Evolutionary conservation across 2,888 invertebrate species (phyloP).

Genomic region (Pyrgus malvae): DNA sequence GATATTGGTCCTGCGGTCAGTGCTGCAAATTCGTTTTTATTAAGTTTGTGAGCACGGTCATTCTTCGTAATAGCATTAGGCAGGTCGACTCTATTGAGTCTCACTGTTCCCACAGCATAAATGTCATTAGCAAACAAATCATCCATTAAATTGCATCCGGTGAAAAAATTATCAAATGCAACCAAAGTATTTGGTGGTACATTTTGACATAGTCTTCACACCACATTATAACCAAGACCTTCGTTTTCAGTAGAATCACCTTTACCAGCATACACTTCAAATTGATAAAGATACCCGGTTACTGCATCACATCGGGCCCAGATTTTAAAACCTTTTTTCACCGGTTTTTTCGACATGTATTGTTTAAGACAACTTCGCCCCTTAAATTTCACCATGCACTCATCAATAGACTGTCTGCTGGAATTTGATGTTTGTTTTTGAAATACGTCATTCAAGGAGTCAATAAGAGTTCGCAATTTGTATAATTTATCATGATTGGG

Average conservation of each 20-base stretch:
- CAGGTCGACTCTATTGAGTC: conserved; percentile 39
- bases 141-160: not conserved
- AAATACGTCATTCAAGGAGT: too few relatives aligned
- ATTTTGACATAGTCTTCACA: not conserved
- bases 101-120: conserved; percentile 38
- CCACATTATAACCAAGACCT: not conserved
- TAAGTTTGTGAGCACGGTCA: conserved; percentile 33
- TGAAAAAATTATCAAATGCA: not conserved
- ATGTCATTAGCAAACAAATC: not conserved
- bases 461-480: too few relatives aligned
- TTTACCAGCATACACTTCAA: not conserved
- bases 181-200: not conserved
- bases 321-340: too few relatives aligned
- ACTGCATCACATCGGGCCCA: not conserved
- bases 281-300: not conserved
- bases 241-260: not conserved
- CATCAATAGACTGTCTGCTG: too few relatives aligned
- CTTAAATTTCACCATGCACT: too few relatives aligned
- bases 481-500: too few relatives aligned
- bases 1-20: conserved; percentile 38
- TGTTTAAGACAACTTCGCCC: too few relatives aligned
- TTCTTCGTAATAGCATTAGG: conserved; percentile 38
- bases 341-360: too few relatives aligned
- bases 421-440: too few relatives aligned
- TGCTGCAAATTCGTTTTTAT: conserved; percentile 41